Evolutionary conservation across 2,888 invertebrate genomes (phyloP), one percentile per base, ranked within the genome.

Genomic region (Hemicrepidius hirtus): DNA sequence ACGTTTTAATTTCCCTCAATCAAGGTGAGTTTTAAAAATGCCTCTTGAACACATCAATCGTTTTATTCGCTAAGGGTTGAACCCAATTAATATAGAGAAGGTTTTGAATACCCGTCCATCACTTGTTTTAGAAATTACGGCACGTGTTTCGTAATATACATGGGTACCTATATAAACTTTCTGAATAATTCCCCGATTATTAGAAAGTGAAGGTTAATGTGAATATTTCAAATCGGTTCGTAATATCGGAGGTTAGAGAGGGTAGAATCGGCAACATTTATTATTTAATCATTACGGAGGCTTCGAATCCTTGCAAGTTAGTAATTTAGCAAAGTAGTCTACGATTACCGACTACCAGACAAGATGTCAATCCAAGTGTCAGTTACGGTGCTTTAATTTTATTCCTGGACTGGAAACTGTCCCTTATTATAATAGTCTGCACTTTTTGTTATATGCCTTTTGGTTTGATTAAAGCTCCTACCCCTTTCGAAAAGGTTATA

Each of bases 281-380:
- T 64, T 64, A 64, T 64, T 64, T 64, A 64, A 44, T 46, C 57
- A 21, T 16, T 16, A 13, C 13, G 55, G 24, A 3, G 24, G 3
- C 10, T 40, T 44, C 18, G 32, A 44, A 46, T 57, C 24, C 13
- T 37, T 57, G 57, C 53, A 65, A 44, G 18, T 55, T 63, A 37
- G 70, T 65, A 70, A 70, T 70, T 70, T 70, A 65, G 28, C 32
- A 59, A 49, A 70, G 70, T 70, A 70, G 70, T 65, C 37, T 50
- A 16, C 60, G 24, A 21, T 60, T 24, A 13, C 55, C n/a, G 12
- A 53, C 32, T 32, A 46, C 57, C 64, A 18, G 70, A 64, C 64
- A 59, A 49, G 46, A 65, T 40, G 70, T 70, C 70, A 65, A 70
- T 49, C 70, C 59, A 57, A 57, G 65, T 20, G 70, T 64, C 70